Conservation (phyloP, 35 echinoderm and acorn worm species). For the Apostichopus japonicus region DNA sequence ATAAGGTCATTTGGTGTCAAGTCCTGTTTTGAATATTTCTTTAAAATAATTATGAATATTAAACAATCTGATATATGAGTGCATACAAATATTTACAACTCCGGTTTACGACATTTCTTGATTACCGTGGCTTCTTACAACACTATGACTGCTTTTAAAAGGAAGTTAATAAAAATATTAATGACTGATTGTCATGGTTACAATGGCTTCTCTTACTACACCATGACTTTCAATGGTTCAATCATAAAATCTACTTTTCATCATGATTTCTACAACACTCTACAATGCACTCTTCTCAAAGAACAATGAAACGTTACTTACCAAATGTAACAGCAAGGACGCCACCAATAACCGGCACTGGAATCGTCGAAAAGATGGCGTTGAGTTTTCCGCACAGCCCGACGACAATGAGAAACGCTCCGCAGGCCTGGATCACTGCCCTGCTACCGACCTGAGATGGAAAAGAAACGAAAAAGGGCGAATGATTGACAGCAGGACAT, state of each 20-base stretch:
- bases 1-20: no score
- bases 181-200: no score
- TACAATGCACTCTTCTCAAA: background rate
- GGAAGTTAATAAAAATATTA: no score
- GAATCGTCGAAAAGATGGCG: slow-evolving; percentile 83
- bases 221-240: background rate
- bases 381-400: slow-evolving; percentile 82
- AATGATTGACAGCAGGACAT: no score
- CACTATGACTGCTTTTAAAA: no score
- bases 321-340: slow-evolving; percentile 88
- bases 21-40: no score
- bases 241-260: background rate
- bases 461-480: background rate
- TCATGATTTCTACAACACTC: background rate
- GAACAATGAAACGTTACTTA: slow-evolving; percentile 11
- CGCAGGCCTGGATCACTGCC: slow-evolving; percentile 72
- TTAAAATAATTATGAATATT: no score
- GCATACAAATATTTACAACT: no score
- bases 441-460: slow-evolving; percentile 82
- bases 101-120: no score
- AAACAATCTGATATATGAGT: no score
- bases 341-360: slow-evolving; percentile 84
- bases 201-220: no score
- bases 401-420: slow-evolving; percentile 64
- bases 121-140: no score